Evolutionary conservation across 2,888 invertebrate genomes (phyloP), one percentile per base, ranked within the genome.

Genomic region (Melipona bicolor): DNA sequence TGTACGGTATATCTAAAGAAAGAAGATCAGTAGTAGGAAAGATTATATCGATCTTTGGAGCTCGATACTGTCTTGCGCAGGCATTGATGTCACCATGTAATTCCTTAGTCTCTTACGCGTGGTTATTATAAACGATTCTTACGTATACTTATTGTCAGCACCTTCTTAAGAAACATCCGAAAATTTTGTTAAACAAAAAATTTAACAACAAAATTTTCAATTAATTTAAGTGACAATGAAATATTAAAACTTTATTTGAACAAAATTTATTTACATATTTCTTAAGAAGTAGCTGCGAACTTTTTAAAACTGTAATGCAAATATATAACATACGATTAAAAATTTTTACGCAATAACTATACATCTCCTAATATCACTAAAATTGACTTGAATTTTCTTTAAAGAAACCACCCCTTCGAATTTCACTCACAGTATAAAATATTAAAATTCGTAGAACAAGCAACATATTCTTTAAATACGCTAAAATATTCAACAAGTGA

Each of bases 31-130:
- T 19, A 2, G 1, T 17, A 27, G 13, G 15, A 15, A 3, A n/a
- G n/a, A 27, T 3, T 17, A 17, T 9, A 17, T 27, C 9, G 2
- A 61, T 61, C 69, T 69, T 52, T 68, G 32, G 5, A 78, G 69
- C 62, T 50, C 62, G 5, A 54, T 56, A 50, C 67, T 74, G 69
- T 62, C 84, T 64, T 80, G n/a, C 17, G 73, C 85, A 0, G 61
- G 85, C 85, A 59, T 86, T 56, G 79, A 84, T 78, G 84, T 86
- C 85, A 59, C 85, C 61, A 32, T 0, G n/a, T 17, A 19, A 21
- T 43, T 61, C 17, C 24, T 13, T 5, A 9, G 24, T 32, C 71
- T 61, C 32, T 27, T 11, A 43, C 43, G 9, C 9, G 43, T 0
- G 19, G 21, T 24, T 52, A 3, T 9, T 13, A 19, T 3, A 79